Conservation (phyloP, 2,797 vertebrate species). For the Alca torda region DNA sequence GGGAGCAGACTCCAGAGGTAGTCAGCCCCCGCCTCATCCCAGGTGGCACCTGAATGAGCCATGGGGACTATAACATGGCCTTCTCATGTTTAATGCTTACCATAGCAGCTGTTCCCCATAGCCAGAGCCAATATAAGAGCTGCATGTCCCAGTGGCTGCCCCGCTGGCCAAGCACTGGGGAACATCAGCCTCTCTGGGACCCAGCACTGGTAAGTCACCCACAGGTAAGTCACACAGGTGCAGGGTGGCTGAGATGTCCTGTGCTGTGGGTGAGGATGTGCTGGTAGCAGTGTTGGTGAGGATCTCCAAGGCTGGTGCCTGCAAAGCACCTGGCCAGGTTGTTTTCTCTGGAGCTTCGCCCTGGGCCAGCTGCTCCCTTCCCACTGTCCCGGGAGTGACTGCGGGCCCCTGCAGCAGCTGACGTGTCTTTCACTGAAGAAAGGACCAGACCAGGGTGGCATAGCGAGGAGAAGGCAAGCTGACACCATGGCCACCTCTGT, state of each 20-base stretch:
- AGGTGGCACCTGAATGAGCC: neutral
- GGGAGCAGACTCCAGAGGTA: neutral
- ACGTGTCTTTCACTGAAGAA: neutral
- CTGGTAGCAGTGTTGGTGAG: rapidly evolving
- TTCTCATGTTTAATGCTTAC: neutral
- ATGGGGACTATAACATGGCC: neutral
- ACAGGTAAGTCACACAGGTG: neutral
- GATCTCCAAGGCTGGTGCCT: neutral
- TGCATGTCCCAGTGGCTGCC: rapidly evolving
- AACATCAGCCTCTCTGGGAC: neutral
- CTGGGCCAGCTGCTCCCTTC: constrained; percentile 73
- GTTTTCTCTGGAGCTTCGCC: constrained; percentile 45
- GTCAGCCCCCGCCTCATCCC: neutral
- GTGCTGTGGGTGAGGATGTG: rapidly evolving
- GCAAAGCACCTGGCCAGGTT: neutral
- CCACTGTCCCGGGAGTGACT: neutral
- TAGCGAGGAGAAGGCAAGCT: neutral
- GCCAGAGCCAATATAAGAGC: neutral
- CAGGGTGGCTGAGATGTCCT: neutral
- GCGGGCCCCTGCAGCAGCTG: neutral
- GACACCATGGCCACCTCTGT: neutral
- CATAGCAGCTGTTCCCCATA: neutral
- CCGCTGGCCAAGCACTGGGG: neutral
- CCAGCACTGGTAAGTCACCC: neutral
- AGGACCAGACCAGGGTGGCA: neutral